These are phyloP conservation scores for Tragopan temminckii DNA, from an alignment of 2,797 vertebrate species.

Conservation along the genomic window DNA sequence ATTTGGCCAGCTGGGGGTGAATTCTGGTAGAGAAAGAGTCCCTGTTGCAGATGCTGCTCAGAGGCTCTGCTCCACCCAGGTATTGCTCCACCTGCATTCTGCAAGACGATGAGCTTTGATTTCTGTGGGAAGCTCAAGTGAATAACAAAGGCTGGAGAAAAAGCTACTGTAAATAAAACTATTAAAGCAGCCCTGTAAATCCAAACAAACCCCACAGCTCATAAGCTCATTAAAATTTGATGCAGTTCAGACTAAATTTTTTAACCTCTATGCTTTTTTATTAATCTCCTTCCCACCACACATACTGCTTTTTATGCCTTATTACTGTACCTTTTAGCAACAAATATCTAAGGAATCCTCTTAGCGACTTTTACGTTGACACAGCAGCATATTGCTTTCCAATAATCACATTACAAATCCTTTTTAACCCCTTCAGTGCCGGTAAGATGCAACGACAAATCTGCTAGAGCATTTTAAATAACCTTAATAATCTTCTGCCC, in stretches of 20 bases:
- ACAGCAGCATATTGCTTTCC: slow-evolving; percentile 75
- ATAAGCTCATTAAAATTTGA: slow-evolving; percentile 87
- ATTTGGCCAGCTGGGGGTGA: slow-evolving; percentile 53
- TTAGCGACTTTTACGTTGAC: slow-evolving; percentile 76
- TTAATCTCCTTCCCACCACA: slow-evolving; percentile 82
- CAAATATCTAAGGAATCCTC: slow-evolving; percentile 80
- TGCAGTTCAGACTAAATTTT: slow-evolving; percentile 82
- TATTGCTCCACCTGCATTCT: slow-evolving; percentile 68
- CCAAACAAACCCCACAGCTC: slow-evolving; percentile 84
- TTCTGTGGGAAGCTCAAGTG: slow-evolving; percentile 72
- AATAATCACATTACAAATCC: slow-evolving; percentile 77
- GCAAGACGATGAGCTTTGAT: slow-evolving; percentile 65
- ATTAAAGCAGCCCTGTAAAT: slow-evolving; percentile 83
- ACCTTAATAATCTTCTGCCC: slow-evolving; percentile 11
- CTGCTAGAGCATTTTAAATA: neutral
- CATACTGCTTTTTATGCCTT: slow-evolving; percentile 80
- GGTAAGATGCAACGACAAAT: neutral
- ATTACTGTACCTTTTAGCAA: slow-evolving; percentile 82
- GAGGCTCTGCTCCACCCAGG: slow-evolving; percentile 55
- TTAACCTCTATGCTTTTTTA: slow-evolving; percentile 83
- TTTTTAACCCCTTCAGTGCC: slow-evolving; percentile 61
- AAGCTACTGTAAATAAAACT: slow-evolving; percentile 85
- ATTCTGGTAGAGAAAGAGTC: slow-evolving; percentile 45
- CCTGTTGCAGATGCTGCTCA: slow-evolving; percentile 29
- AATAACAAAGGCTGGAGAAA: slow-evolving; percentile 76